Base-by-base conservation (phyloP, 2,888 invertebrate species). In the Rhynchonema sp. region DNA sequence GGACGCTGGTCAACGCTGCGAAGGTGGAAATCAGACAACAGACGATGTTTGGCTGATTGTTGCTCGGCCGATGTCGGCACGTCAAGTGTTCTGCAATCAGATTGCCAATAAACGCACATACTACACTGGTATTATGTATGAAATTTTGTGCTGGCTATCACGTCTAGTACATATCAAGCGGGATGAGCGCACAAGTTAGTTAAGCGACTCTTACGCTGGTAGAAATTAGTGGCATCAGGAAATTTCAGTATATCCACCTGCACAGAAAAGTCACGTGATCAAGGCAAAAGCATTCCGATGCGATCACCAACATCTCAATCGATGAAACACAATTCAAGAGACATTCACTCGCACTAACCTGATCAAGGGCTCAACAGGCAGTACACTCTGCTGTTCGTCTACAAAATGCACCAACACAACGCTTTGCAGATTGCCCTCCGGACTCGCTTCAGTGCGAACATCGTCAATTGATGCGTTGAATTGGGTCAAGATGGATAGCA, bases 351-450 rank as follows among this genome's bases (percentile, higher is more conserved):
- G n/a, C 6, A 55, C 29, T 3, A 13, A 29, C 28, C 26, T 3
- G 3, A 55, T 29, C 9, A 29, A 13, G 22, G 38, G 22, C 13
- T 59, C 46, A 26, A 61, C 56, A 27, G 46, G 46, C 22, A 59
- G 9, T 2, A 56, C 46, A 1, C n/a, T 17, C 22, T 55, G 27
- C n/a, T n/a, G n/a, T n/a, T 30, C 55, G 46, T 30, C 49, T 27
- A 61, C 30, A 49, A 61, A 61, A 46, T 61, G 61, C n/a, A 58
- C 61, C 23, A 61, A 46, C 20, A 61, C 61, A 30, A 29, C 28
- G 55, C 60, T 60, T n/a, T 30, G 6, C 28, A 28, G 27, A 27
- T 9, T 27, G 20, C 55, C 55, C 9, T 6, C 2, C 23, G 55
- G 55, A n/a, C n/a, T n/a, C 2, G 22, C 3, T 2, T 57, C n/a